phyloP scores from a whole-genome alignment of 2,888 invertebrate species.

The Oasisia sp. region DNA sequence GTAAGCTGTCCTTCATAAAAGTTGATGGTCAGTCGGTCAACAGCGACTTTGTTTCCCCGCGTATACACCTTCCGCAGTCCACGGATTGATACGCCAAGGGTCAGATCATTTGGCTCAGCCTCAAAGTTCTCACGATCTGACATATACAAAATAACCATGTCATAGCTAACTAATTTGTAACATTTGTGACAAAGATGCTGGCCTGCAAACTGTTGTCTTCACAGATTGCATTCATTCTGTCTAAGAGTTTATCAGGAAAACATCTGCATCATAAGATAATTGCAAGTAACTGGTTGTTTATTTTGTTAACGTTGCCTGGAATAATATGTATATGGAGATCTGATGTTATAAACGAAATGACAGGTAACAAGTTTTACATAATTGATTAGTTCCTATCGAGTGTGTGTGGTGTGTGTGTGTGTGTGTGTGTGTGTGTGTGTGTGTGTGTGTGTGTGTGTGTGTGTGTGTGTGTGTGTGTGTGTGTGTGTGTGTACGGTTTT shows the following conservation, averaged over 20 bases:
- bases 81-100: slow-evolving; percentile 79
- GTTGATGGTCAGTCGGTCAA: slow-evolving; percentile 78
- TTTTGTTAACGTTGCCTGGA: not conserved
- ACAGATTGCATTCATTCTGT: not conserved
- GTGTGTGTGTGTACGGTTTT: too few species aligned
- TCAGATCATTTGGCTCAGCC: slow-evolving; percentile 66
- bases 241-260: not conserved
- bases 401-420: too few species aligned
- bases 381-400: too few species aligned
- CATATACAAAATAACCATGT: not conserved
- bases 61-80: slow-evolving; percentile 72
- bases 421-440: too few species aligned
- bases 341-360: too few species aligned
- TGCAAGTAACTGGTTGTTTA: not conserved
- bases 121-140: slow-evolving; percentile 63
- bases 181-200: not conserved
- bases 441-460: too few species aligned
- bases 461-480: too few species aligned
- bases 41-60: slow-evolving; percentile 69
- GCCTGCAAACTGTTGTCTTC: not conserved
- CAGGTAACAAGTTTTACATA: too few species aligned
- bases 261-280: not conserved
- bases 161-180: not conserved
- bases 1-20: slow-evolving; percentile 87
- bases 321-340: not conserved